Percentiles rank a stretch among this genome's conserved stretches.
These are phyloP conservation scores for Pterostichus madidus DNA, from an alignment of 2,888 invertebrate genomes.

Conservation along the genomic window DNA sequence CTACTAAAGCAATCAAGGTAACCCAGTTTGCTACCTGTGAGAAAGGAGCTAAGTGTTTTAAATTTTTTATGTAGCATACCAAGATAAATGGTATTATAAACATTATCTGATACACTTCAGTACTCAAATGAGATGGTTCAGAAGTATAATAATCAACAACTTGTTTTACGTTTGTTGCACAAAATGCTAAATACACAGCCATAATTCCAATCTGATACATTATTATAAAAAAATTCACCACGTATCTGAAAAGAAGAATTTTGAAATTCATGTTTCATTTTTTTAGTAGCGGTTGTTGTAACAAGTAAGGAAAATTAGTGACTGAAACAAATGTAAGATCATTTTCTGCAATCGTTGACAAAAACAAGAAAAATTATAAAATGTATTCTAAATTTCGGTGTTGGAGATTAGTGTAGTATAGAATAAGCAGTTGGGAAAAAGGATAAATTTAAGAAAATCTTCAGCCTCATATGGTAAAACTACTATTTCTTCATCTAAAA, in stretches of 20 bases:
- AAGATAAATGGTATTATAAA: slow-evolving; percentile 8
- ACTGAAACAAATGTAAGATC: too few species aligned
- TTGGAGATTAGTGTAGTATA: too few species aligned
- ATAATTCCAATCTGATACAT: slow-evolving; percentile 55
- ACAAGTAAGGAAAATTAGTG: too few species aligned
- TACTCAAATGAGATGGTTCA: background rate
- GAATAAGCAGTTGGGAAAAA: too few species aligned
- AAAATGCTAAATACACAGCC: slow-evolving; percentile 65
- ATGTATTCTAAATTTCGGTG: too few species aligned
- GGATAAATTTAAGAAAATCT: too few species aligned
- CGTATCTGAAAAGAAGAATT: background rate
- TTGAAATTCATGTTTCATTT: background rate
- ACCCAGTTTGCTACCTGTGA: slow-evolving; percentile 15
- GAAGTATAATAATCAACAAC: slow-evolving; percentile 53
- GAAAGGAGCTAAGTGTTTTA: slow-evolving; percentile 8
- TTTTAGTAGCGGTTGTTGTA: too few species aligned
- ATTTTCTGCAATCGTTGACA: too few species aligned
- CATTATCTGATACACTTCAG: slow-evolving; percentile 12
- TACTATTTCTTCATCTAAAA: too few species aligned
- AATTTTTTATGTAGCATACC: slow-evolving; percentile 32
- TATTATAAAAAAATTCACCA: slow-evolving; percentile 61
- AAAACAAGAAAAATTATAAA: too few species aligned
- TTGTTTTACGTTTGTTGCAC: slow-evolving; percentile 58
- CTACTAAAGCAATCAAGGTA: slow-evolving; percentile 3
- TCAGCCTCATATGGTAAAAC: too few species aligned